A percentile compares a stretch with the other conserved stretches of the same genome.
These are phyloP conservation scores for Diaphora mendica DNA, from an alignment of 2,888 invertebrate species.

Conservation along the genomic window DNA sequence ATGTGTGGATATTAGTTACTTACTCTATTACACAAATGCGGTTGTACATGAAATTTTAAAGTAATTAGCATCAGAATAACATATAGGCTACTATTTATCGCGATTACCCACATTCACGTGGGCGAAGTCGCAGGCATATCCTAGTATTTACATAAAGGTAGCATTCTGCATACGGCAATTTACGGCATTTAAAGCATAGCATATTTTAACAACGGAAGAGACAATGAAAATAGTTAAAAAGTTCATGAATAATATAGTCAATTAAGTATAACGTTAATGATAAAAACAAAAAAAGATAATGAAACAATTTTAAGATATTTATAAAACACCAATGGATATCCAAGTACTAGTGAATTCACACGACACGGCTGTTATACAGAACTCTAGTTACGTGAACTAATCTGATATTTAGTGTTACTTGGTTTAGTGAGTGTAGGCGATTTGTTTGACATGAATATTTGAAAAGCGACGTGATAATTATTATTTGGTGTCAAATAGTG, in stretches of 20 bases:
- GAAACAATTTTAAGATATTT: neutral
- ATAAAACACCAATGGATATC: neutral
- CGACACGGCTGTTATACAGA: constrained; percentile 28
- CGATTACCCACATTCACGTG: no score
- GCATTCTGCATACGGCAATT: no score
- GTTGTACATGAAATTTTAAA: no score
- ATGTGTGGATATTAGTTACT: no score
- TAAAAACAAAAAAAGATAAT: neutral
- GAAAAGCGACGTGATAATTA: constrained; percentile 61
- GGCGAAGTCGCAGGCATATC: no score
- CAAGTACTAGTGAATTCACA: constrained; percentile 13
- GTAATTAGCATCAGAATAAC: no score
- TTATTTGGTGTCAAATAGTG: constrained; percentile 63
- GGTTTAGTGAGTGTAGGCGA: constrained; percentile 44
- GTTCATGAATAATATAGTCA: neutral
- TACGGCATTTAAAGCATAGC: neutral
- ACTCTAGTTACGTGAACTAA: constrained; percentile 34
- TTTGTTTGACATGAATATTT: constrained; percentile 55
- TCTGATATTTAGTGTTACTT: constrained; percentile 44
- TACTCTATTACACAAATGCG: no score
- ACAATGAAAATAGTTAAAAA: neutral
- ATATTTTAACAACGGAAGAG: neutral
- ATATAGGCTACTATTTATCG: no score
- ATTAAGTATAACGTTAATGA: neutral
- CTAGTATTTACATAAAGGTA: no score